Evolutionary conservation across 2,888 invertebrate species (phyloP).

Genomic region (Linnaemya vulpina): DNA sequence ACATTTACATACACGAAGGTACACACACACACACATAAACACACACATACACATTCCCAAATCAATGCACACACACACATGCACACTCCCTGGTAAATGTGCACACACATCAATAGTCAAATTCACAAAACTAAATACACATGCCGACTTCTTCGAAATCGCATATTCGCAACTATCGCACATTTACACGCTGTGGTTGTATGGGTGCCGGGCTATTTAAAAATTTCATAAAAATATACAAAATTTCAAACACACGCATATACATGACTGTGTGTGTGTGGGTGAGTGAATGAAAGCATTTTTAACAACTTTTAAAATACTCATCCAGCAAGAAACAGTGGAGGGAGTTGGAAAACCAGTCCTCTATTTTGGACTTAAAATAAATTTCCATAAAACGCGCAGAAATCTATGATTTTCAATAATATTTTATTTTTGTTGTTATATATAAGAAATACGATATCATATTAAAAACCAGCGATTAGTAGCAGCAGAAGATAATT

Average conservation of each 20-base stretch:
- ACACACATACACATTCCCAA: background rate
- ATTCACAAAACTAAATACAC: conserved; percentile 19
- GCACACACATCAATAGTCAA: background rate
- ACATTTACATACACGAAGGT: background rate
- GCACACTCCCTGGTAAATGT: too few relatives aligned
- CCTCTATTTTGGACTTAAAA: too few relatives aligned
- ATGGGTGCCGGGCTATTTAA: background rate
- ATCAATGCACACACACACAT: background rate
- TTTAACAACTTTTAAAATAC: too few relatives aligned
- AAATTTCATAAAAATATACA: background rate
- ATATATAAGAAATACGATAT: too few relatives aligned
- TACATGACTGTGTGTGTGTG: background rate
- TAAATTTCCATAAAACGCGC: too few relatives aligned
- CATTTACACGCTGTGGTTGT: background rate
- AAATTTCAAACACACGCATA: background rate
- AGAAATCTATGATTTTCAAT: too few relatives aligned
- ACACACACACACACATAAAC: conserved; percentile 1
- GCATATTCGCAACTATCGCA: background rate
- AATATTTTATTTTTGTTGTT: too few relatives aligned
- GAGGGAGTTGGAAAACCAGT: background rate
- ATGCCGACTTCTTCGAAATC: background rate
- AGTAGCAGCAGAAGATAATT: too few relatives aligned
- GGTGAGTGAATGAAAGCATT: background rate
- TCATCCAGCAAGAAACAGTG: background rate
- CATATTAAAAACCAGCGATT: too few relatives aligned